Evolutionary conservation across 2,888 invertebrate genomes (phyloP).

Genomic region (Stenchaetothrips biformis): DNA sequence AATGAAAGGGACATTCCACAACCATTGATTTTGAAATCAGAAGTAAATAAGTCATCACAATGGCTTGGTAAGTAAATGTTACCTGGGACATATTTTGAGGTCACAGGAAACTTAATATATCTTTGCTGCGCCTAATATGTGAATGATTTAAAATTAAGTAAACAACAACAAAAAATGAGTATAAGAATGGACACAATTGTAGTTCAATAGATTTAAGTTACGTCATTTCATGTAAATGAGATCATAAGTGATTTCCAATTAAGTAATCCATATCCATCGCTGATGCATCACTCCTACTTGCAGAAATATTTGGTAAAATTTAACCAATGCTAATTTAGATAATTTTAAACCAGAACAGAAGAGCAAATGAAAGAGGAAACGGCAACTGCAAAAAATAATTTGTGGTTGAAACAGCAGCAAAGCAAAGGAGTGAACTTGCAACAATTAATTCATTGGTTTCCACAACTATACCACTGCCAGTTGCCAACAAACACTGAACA

Average conservation of each 20-base stretch:
- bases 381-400: neutral
- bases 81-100: neutral
- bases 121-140: neutral
- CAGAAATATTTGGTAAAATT: too few species aligned
- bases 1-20: conserved; percentile 18
- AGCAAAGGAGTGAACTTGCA: neutral
- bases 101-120: neutral
- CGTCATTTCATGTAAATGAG: conserved; percentile 8
- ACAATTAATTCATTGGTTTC: neutral
- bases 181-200: conserved; percentile 9
- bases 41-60: conserved; percentile 10
- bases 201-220: conserved; percentile 22
- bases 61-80: conserved; percentile 19
- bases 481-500: neutral
- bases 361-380: neutral
- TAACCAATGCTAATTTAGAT: neutral
- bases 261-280: conserved; percentile 5
- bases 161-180: neutral
- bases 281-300: neutral
- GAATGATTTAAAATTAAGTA: conserved; percentile 22
- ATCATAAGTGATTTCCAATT: conserved; percentile 18
- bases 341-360: neutral
- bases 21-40: conserved; percentile 21
- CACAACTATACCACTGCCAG: neutral
- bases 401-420: neutral